A percentile compares a stretch with the other conserved stretches of the same genome.
phyloP scores from a whole-genome alignment of 2,797 vertebrate genomes.

The Delichon dasypus region DNA sequence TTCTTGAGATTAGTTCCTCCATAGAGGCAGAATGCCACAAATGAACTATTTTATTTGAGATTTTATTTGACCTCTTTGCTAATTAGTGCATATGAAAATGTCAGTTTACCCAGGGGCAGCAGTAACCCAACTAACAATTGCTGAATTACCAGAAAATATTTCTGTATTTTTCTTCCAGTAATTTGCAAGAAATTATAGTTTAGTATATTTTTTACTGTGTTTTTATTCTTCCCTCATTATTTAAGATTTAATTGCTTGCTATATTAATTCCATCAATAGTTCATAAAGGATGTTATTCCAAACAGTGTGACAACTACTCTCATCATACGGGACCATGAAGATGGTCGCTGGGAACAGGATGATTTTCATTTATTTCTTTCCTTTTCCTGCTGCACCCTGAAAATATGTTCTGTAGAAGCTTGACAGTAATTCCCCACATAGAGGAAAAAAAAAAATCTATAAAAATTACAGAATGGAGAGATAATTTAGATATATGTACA shows the following conservation, averaged over 20 bases:
- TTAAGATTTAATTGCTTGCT: background rate
- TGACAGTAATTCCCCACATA: background rate
- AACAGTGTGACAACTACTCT: background rate
- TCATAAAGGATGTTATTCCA: background rate
- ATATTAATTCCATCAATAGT: background rate
- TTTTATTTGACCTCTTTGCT: constrained; percentile 65
- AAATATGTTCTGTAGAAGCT: background rate
- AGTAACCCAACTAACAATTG: constrained; percentile 24
- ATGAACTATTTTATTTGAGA: constrained; percentile 33
- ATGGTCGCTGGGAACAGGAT: background rate
- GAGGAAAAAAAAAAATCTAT: background rate
- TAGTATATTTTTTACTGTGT: background rate
- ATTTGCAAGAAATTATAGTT: background rate
- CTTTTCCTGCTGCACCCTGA: background rate
- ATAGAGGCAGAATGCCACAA: background rate
- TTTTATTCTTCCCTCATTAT: background rate
- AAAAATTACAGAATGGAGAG: background rate
- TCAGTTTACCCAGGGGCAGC: constrained; percentile 57
- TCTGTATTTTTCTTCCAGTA: background rate
- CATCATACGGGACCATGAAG: background rate
- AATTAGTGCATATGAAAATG: constrained; percentile 69
- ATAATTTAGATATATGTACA: background rate
- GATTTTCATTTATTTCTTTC: background rate
- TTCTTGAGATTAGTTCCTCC: background rate
- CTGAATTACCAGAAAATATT: constrained; percentile 32